phyloP scores from a whole-genome alignment of 2,113 vertebrate genomes.

The Ahaetulla prasina region DNA sequence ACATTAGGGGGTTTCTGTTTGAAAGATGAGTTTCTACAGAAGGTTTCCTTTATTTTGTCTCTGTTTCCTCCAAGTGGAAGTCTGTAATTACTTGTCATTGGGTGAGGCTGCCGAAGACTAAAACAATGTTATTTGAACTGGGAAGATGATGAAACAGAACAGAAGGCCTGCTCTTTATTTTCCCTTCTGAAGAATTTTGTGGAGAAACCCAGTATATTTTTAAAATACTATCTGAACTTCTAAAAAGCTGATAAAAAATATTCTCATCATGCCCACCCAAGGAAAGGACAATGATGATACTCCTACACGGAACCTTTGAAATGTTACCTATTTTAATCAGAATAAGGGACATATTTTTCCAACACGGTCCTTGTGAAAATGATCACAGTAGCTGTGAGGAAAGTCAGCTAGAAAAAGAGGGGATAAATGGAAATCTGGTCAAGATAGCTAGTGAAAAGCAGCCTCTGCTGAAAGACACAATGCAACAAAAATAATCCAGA shows the following conservation, averaged over 20 bases:
- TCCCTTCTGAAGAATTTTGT: conserved; percentile 56
- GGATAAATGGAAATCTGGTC: not conserved
- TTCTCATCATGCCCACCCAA: not conserved
- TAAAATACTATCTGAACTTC: conserved; percentile 57
- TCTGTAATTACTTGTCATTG: conserved; percentile 74
- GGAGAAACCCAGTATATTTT: conserved; percentile 25
- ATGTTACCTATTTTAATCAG: not conserved
- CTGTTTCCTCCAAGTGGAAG: conserved; percentile 58
- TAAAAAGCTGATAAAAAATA: not conserved
- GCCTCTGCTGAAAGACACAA: not conserved
- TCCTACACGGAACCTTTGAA: not conserved
- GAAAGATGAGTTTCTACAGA: conserved; percentile 69
- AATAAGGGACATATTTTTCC: not conserved
- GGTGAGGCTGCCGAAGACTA: conserved; percentile 66
- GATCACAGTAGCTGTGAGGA: not conserved
- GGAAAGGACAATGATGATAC: not conserved
- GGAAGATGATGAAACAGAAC: conserved; percentile 71
- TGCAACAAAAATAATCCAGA: not conserved
- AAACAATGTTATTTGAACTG: conserved; percentile 76
- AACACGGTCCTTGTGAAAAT: not conserved
- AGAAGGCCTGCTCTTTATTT: conserved; percentile 69
- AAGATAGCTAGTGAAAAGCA: not conserved
- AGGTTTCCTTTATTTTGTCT: conserved; percentile 60
- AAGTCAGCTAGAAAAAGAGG: not conserved
- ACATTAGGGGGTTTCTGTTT: conserved; percentile 59